These are phyloP conservation scores for Shargacucullia verbasci DNA, from an alignment of 2,888 invertebrate genomes.

Conservation along the genomic window DNA sequence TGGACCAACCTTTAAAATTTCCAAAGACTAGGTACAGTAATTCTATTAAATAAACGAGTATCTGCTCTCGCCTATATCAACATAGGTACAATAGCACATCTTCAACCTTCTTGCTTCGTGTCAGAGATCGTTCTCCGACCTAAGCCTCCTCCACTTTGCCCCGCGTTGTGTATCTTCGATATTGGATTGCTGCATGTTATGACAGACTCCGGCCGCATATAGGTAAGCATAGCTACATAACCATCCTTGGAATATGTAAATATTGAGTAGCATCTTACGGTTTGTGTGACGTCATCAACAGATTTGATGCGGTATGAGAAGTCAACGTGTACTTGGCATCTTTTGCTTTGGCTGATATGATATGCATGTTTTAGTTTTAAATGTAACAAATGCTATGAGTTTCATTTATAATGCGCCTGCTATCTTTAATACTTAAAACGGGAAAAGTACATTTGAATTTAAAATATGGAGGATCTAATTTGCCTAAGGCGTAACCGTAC, in stretches of 20 bases:
- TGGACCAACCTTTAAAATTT: too few relatives aligned
- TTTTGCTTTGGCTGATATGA: slow-evolving; percentile 10
- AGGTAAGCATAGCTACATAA: slow-evolving; percentile 35
- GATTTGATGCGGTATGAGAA: slow-evolving; percentile 15
- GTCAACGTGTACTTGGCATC: slow-evolving; percentile 26
- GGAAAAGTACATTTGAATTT: too few relatives aligned
- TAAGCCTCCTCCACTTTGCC: slow-evolving; percentile 46
- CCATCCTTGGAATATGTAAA: slow-evolving; percentile 39
- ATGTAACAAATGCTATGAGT: too few relatives aligned
- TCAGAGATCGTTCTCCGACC: slow-evolving; percentile 27
- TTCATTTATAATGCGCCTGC: too few relatives aligned
- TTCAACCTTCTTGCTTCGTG: slow-evolving; percentile 16
- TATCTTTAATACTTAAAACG: too few relatives aligned
- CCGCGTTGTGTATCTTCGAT: slow-evolving; percentile 53
- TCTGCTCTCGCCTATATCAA: slow-evolving; percentile 29
- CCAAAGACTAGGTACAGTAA: background rate
- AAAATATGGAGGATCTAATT: too few relatives aligned
- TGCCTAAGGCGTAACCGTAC: too few relatives aligned
- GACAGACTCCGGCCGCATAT: slow-evolving; percentile 52
- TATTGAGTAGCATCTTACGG: slow-evolving; percentile 42
- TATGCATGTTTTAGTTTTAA: background rate
- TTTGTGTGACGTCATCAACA: slow-evolving; percentile 29
- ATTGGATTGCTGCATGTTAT: slow-evolving; percentile 58
- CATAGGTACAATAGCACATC: slow-evolving; percentile 18
- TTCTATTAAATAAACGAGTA: background rate